phyloP scores from a whole-genome alignment of 2,888 invertebrate genomes.

The Perizoma flavofasciatum region DNA sequence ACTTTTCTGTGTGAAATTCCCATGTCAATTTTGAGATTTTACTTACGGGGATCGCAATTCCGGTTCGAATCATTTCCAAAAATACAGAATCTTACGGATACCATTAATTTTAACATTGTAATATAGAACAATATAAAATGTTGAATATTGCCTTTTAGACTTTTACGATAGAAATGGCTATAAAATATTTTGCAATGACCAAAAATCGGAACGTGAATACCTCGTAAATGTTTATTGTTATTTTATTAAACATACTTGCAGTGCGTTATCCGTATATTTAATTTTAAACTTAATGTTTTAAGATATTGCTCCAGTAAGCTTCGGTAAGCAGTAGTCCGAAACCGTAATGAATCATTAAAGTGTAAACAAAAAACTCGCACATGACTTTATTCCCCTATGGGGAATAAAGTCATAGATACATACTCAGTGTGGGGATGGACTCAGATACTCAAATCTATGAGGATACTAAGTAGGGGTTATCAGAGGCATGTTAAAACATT shows the following conservation, averaged over 20 bases:
- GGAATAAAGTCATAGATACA: no score
- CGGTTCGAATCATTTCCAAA: constrained; percentile 25
- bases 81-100: constrained; percentile 22
- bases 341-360: background rate
- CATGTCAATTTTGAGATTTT: constrained; percentile 30
- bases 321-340: constrained; percentile 33
- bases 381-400: no score
- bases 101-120: constrained; percentile 22
- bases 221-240: constrained; percentile 59
- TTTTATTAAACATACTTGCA: constrained; percentile 38
- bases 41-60: constrained; percentile 9
- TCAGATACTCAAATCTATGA: no score
- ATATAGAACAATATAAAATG: constrained; percentile 23
- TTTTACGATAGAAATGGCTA: constrained; percentile 33
- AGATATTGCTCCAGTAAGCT: constrained; percentile 11
- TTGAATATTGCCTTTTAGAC: constrained; percentile 27
- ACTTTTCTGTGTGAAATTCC: constrained; percentile 24
- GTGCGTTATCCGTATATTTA: constrained; percentile 23
- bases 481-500: no score
- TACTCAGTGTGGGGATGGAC: no score
- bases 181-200: constrained; percentile 46
- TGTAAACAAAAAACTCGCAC: background rate
- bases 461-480: no score
- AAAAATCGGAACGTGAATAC: constrained; percentile 50
- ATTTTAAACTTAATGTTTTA: constrained; percentile 14